These are phyloP conservation scores for Temnopleurus reevesii DNA, from an alignment of 53 echinoderm and acorn worm genomes.

Conservation along the genomic window DNA sequence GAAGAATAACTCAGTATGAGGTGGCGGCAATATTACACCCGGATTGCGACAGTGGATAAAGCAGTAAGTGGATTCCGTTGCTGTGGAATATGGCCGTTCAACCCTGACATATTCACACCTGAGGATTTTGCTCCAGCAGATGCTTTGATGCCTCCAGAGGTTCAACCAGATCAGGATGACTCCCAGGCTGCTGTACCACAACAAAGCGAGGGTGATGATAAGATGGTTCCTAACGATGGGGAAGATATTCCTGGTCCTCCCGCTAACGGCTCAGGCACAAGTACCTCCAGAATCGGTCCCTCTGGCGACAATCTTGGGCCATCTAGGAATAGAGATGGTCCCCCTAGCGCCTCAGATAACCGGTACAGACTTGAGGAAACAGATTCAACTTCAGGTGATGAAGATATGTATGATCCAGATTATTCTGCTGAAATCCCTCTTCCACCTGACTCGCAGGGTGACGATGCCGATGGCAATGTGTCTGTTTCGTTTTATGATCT, in stretches of 20 bases:
- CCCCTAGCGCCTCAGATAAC: neutral
- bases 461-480: neutral
- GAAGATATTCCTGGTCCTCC: neutral
- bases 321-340: neutral
- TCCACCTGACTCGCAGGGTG: neutral
- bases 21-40: neutral
- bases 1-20: neutral
- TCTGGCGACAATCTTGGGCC: constrained; percentile 7
- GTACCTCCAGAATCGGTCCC: neutral
- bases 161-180: neutral
- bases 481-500: constrained; percentile 1
- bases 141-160: neutral
- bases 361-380: neutral
- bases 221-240: neutral
- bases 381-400: neutral
- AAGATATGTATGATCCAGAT: neutral
- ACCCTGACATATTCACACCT: neutral
- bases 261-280: neutral
- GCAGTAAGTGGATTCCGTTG: neutral
- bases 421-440: neutral
- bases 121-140: neutral
- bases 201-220: neutral
- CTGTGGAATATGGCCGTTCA: neutral
- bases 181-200: neutral
- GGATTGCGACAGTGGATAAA: neutral